Evolutionary conservation across 2,797 vertebrate species (phyloP), one percentile per base, ranked within the genome.

Genomic region (Pyrocephalus nanus): DNA sequence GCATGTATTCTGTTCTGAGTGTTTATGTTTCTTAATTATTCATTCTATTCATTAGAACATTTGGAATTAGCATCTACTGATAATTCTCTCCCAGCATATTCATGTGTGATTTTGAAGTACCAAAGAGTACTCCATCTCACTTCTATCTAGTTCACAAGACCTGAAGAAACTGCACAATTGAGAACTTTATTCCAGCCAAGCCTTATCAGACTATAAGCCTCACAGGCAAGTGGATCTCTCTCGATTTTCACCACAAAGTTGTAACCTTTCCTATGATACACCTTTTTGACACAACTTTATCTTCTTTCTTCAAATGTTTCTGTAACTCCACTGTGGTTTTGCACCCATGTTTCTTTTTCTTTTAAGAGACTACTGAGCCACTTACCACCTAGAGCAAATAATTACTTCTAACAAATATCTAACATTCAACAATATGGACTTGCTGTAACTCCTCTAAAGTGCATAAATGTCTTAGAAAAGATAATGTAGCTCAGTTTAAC

Each of bases 221-320:
- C 14, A 1, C 26, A 78, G 72, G 6, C 32, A 72, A 65, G 25
- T 2, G 9, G 10, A 76, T 58, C 11, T 23, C 32, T 26, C 6
- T 2, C 54, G 0, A 32, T 23, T 50, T 26, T 15, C 20, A 12
- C 19, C 2, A 0, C 2, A 8, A 74, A 80, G 27, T 25, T 65
- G 17, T 8, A 69, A 60, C 13, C 22, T 40, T 50, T 88, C 5
- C 48, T 34, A 16, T 0, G 13, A 47, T 12, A 66, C 29, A 53
- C 29, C 21, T 61, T 78, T 82, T 9, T 54, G 16, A 75, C 50
- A 78, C 21, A 67, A 67, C 21, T 48, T 74, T 11, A 75, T n/a
- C 42, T 55, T 58, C 57, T 22, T 36, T 40, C 38, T 71, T 55
- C 15, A 3, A 60, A 23, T 32, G 64, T 55, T 94, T 85, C 60